Percentiles rank a stretch among this genome's conserved stretches.
Evolutionary conservation across 2,888 invertebrate genomes (phyloP).

Genomic region (Eupsilia transversa): DNA sequence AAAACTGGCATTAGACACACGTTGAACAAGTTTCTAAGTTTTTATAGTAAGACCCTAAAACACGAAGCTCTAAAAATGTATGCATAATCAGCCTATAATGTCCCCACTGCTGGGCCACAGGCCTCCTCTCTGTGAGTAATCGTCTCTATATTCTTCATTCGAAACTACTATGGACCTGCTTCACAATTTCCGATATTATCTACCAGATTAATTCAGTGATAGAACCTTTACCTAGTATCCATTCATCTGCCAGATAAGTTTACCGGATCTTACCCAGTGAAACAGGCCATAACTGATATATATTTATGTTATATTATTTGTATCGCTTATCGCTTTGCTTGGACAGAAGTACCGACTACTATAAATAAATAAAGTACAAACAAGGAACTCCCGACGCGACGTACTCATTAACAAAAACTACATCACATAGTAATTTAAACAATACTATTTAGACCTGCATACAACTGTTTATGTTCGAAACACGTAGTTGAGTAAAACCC

Average conservation of each 20-base stretch:
- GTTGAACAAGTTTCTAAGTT: too few species aligned
- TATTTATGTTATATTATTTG: constrained; percentile 1
- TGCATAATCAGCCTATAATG: too few species aligned
- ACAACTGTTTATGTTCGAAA: neutral
- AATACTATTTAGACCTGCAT: constrained; percentile 7
- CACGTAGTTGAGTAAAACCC: neutral
- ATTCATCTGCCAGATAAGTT: neutral
- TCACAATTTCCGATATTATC: constrained; percentile 4
- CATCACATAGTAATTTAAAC: constrained; percentile 28
- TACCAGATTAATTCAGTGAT: neutral
- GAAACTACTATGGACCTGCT: neutral
- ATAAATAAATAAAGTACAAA: constrained; percentile 31
- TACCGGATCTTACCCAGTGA: neutral
- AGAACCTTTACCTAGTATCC: neutral
- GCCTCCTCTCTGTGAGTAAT: too few species aligned
- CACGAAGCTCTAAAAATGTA: neutral
- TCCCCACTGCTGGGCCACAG: too few species aligned
- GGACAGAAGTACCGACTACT: constrained; percentile 52
- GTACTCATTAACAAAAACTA: constrained; percentile 21
- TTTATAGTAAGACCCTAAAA: too few species aligned
- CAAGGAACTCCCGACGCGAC: constrained; percentile 36
- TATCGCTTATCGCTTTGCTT: constrained; percentile 11
- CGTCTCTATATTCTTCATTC: constrained; percentile 9
- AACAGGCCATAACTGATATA: constrained; percentile 1
- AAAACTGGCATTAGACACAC: too few species aligned